Percentiles rank a stretch among this genome's conserved stretches.
These are phyloP conservation scores for Ormyrus thymus DNA, from an alignment of 2,888 invertebrate species.

Conservation along the genomic window DNA sequence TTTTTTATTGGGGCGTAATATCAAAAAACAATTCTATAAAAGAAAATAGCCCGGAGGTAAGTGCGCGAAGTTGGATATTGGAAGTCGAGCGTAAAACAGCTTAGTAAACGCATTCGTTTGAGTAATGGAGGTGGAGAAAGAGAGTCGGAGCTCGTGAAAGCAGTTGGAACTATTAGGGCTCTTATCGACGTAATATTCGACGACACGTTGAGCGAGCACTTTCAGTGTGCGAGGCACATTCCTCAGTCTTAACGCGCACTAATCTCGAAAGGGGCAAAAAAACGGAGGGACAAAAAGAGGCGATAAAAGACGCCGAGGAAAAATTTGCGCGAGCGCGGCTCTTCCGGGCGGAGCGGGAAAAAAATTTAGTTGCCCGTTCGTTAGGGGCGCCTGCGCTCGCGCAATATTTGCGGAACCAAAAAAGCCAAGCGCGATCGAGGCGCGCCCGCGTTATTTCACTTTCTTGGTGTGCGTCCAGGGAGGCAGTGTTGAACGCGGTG, in stretches of 20 bases:
- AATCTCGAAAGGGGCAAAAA: background rate
- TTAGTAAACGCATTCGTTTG: conserved; percentile 8
- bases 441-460: conserved; percentile 56
- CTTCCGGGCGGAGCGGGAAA: conserved; percentile 13
- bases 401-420: conserved; percentile 21
- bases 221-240: background rate
- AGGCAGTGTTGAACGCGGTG: background rate
- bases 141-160: background rate
- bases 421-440: conserved; percentile 5
- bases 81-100: conserved; percentile 31
- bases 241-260: background rate
- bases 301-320: background rate
- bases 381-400: conserved; percentile 23
- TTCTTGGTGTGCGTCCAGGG: conserved; percentile 60
- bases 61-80: conserved; percentile 26
- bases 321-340: conserved; percentile 22
- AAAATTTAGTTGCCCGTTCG: conserved; percentile 39
- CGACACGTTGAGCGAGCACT: conserved; percentile 1
- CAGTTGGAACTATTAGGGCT: background rate
- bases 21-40: conserved; percentile 30
- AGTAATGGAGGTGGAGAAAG: conserved; percentile 14
- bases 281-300: background rate
- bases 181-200: conserved; percentile 24
- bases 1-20: conserved; percentile 3
- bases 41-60: conserved; percentile 12